A percentile compares a stretch with the other conserved stretches of the same genome.
Evolutionary conservation across 2,888 invertebrate genomes (phyloP).

Genomic region (Athetis lepigone): DNA sequence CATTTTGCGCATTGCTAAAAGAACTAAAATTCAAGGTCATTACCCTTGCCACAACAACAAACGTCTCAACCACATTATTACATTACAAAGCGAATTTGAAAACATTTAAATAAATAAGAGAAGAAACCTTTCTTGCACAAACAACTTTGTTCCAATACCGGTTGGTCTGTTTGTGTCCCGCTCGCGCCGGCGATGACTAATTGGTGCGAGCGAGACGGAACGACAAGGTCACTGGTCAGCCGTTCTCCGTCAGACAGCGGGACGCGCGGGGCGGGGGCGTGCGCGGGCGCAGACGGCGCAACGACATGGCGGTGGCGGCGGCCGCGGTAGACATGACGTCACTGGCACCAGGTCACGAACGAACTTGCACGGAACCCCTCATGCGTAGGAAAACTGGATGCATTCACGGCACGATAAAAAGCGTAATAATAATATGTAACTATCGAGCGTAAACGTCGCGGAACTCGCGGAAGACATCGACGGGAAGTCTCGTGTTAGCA

Average conservation of each 20-base stretch:
- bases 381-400: conserved; percentile 86
- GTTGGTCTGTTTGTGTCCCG: conserved; percentile 72
- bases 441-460: conserved; percentile 72
- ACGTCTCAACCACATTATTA: conserved; percentile 77
- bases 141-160: conserved; percentile 82
- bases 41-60: conserved; percentile 81
- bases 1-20: conserved; percentile 75
- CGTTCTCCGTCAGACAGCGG: conserved; percentile 87
- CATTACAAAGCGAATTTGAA: conserved; percentile 85
- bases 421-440: conserved; percentile 73
- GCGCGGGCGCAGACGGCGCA: conserved; percentile 86
- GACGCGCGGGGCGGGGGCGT: conserved; percentile 77
- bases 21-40: conserved; percentile 81
- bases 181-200: conserved; percentile 68
- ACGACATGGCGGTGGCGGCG: conserved; percentile 78
- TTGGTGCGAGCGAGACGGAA: conserved; percentile 77
- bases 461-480: conserved; percentile 70
- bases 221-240: conserved; percentile 89
- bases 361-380: conserved; percentile 80
- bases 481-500: conserved; percentile 56
- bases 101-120: conserved; percentile 86
- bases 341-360: conserved; percentile 78
- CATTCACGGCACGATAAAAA: conserved; percentile 77
- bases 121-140: conserved; percentile 87
- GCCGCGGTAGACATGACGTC: conserved; percentile 84